Evolutionary conservation across 2,888 invertebrate species (phyloP).

Genomic region (Melieria picta): DNA sequence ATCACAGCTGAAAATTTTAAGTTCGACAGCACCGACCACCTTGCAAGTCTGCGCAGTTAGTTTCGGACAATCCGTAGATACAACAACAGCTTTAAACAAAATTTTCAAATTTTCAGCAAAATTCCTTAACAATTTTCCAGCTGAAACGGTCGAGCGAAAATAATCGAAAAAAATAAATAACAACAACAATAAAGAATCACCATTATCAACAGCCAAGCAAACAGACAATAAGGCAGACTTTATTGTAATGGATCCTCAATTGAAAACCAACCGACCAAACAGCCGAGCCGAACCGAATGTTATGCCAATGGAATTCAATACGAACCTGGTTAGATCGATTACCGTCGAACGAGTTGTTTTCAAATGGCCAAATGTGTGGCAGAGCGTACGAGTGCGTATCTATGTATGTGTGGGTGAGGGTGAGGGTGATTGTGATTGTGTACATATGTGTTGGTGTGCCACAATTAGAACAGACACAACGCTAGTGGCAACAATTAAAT

Average conservation of each 20-base stretch:
- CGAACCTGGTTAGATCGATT: constrained; percentile 22
- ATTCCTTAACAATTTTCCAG: neutral
- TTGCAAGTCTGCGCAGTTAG: too few relatives aligned
- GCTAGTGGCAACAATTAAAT: constrained; percentile 17
- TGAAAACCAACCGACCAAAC: constrained; percentile 9
- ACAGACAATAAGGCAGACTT: constrained; percentile 14
- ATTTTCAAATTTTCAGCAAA: neutral
- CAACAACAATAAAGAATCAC: too few relatives aligned
- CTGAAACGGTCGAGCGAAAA: neutral
- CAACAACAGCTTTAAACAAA: neutral
- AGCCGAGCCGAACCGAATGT: constrained; percentile 11
- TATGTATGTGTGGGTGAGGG: neutral
- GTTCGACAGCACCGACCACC: too few relatives aligned
- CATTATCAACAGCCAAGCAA: constrained; percentile 12
- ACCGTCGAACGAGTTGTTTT: constrained; percentile 29
- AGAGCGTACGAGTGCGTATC: neutral
- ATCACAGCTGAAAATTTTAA: too few relatives aligned
- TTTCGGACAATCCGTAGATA: neutral
- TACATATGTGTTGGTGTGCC: neutral
- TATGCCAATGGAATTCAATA: constrained; percentile 28
- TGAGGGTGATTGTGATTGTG: neutral
- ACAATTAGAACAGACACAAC: constrained; percentile 14
- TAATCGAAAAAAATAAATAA: neutral
- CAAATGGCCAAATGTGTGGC: constrained; percentile 21
- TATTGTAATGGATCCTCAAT: too few relatives aligned